These are phyloP conservation scores for Ceratina japonica DNA, from an alignment of 1,140 invertebrate genomes.

Conservation along the genomic window DNA sequence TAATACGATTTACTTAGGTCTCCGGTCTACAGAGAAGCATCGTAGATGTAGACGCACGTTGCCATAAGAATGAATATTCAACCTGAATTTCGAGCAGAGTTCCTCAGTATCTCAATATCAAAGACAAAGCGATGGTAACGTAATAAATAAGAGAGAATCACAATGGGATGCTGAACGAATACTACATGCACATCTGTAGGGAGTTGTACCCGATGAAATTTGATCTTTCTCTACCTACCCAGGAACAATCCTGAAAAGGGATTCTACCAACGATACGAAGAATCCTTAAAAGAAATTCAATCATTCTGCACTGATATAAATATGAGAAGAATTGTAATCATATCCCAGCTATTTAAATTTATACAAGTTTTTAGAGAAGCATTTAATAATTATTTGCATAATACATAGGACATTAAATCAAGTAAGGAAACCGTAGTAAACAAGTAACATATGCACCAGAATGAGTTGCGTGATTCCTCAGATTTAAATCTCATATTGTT, in stretches of 20 bases:
- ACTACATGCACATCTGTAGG: not conserved
- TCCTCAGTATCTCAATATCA: not conserved
- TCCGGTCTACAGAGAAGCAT: not conserved
- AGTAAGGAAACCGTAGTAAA: too few relatives aligned
- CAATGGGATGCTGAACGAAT: not conserved
- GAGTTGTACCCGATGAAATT: not conserved
- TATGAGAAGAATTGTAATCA: not conserved
- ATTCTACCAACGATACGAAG: not conserved
- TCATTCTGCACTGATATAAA: not conserved
- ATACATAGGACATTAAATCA: too few relatives aligned
- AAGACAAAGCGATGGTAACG: not conserved
- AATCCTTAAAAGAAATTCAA: not conserved
- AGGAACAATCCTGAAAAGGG: not conserved
- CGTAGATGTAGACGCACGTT: not conserved
- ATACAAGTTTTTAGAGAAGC: not conserved
- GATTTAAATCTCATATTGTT: too few relatives aligned
- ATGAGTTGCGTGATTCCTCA: too few relatives aligned
- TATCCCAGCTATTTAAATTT: too few relatives aligned
- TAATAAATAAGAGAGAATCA: not conserved
- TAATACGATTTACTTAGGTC: not conserved
- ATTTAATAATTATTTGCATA: not conserved
- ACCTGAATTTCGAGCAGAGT: not conserved
- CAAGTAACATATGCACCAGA: too few relatives aligned
- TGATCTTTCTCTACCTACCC: not conserved
- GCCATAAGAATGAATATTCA: conserved; percentile 4